Conservation (phyloP, 2,888 invertebrate genomes). For the Platypus cylindrus region DNA sequence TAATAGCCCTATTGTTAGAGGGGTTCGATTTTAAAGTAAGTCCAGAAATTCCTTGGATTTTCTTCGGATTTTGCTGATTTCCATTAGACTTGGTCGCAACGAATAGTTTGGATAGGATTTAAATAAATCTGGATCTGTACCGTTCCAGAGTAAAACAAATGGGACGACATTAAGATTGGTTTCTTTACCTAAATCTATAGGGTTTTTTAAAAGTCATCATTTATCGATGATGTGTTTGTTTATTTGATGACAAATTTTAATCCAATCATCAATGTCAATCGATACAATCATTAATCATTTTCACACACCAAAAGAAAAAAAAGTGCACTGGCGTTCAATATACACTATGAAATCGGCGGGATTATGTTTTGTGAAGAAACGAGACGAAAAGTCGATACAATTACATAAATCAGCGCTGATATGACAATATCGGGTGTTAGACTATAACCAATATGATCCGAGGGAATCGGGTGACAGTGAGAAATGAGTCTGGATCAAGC, state of each 20-base stretch:
- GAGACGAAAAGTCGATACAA: constrained; percentile 30
- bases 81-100: constrained; percentile 7
- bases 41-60: constrained; percentile 14
- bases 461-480: constrained; percentile 9
- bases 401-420: constrained; percentile 34
- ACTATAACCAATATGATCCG: constrained; percentile 10
- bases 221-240: no score
- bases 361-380: no score
- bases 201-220: no score
- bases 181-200: no score
- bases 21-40: constrained; percentile 32
- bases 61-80: constrained; percentile 6
- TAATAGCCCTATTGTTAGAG: constrained; percentile 36
- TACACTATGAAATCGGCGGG: no score
- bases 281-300: no score
- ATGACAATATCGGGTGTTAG: constrained; percentile 13
- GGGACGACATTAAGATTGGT: no score
- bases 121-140: constrained; percentile 1
- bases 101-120: constrained; percentile 1
- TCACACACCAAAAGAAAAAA: no score
- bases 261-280: no score
- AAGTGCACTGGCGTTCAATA: no score
- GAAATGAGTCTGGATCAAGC: constrained; percentile 11
- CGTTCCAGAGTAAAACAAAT: no score
- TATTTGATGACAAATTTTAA: no score